phyloP scores from a whole-genome alignment of 2,797 vertebrate species.

The Halcyon smyrnensis region DNA sequence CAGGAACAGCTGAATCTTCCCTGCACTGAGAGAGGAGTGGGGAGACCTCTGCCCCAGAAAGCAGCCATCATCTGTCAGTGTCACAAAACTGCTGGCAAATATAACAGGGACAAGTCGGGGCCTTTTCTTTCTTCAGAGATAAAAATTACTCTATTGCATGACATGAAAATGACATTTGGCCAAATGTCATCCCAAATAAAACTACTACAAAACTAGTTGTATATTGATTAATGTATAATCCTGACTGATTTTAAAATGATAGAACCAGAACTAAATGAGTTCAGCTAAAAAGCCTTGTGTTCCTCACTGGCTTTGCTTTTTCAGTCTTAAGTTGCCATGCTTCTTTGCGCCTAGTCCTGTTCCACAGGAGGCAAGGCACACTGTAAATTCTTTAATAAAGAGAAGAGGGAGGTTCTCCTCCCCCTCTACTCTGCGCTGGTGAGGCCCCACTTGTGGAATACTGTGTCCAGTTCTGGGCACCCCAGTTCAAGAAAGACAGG shows the following conservation, averaged over 20 bases:
- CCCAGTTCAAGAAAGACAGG: too few species aligned
- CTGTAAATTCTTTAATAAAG: not conserved
- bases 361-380: not conserved
- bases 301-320: not conserved
- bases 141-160: not conserved
- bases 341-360: not conserved
- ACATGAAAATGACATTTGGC: not conserved
- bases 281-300: not conserved
- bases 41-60: not conserved
- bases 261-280: not conserved
- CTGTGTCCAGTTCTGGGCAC: too few species aligned
- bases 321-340: not conserved
- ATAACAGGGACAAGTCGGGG: rapidly evolving
- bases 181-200: not conserved
- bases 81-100: not conserved
- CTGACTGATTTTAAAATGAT: not conserved
- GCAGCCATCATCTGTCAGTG: not conserved
- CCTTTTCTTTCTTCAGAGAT: not conserved
- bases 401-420: too few species aligned
- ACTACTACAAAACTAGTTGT: rapidly evolving
- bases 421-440: too few species aligned
- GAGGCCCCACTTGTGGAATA: too few species aligned
- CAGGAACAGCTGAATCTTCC: not conserved
- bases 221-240: not conserved
- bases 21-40: not conserved